Base-by-base conservation (phyloP, 1,140 invertebrate genomes). In the Ctenoplectra terminalis region DNA sequence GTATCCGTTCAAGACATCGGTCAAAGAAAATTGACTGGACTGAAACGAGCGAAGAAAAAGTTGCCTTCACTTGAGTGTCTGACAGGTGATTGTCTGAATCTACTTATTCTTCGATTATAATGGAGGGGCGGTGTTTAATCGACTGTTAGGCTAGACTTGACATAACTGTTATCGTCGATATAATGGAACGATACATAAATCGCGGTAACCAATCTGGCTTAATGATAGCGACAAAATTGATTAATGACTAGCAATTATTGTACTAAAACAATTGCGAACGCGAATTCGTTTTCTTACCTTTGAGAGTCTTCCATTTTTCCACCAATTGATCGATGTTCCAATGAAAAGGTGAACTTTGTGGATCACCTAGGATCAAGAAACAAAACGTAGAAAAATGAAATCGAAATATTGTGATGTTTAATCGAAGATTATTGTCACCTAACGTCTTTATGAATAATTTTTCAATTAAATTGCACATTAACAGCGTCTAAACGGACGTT, bases 321-420 rank as follows among this genome's bases (percentile, higher is more conserved):
- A 34, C 74, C 31, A 2, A 26, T 46, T 29, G 29, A 40, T 63
- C 23, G 48, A 29, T 74, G 46, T 56, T 64, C 34, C 58, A 79
- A 43, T 31, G 29, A 29, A 56, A 71, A 34, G 66, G 48, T 34
- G 8, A 34, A 60, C 56, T 71, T 52, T 54, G 20, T 75, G 75
- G 78, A 90, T 87, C 88, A 91, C 89, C 91, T 91, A 58, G 66
- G 84, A 86, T 82, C 88, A 86, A 90, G 76, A 5, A 81, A 87
- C 5, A 60, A 31, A 15, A 73, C 4, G 64, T 15, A 58, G n/a
- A 71, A 13, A 64, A 70, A 43, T 64, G 17, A 31, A 46, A 20
- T 34, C 20, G 8, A 3, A 31, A n/a, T 40, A 64, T 26, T n/a
- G 15, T 7, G 6, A 7, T 9, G 7, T 23, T 9, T 1, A 23